A percentile compares a stretch with the other conserved stretches of the same genome.
Evolutionary conservation across 2,888 invertebrate genomes (phyloP).

Genomic region (Spodoptera littoralis): DNA sequence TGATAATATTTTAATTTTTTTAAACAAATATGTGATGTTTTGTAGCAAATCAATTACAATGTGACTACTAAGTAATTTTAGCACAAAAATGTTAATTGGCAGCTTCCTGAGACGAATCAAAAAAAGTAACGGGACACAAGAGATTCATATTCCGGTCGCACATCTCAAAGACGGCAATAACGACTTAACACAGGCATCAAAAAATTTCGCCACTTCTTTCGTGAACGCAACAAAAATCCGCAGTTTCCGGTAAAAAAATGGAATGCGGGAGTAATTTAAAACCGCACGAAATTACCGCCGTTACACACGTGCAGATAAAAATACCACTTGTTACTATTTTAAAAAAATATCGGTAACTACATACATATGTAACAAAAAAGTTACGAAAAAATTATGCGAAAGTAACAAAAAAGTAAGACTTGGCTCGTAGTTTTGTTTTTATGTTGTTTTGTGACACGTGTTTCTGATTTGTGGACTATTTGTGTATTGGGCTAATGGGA

Average conservation of each 20-base stretch:
- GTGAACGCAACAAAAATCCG: conserved; percentile 75
- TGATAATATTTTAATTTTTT: too few species aligned
- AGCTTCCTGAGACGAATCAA: background rate
- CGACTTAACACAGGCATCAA: conserved; percentile 63
- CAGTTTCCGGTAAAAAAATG: conserved; percentile 84
- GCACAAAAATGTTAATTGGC: background rate
- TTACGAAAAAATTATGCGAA: conserved; percentile 52
- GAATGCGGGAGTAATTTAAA: conserved; percentile 81
- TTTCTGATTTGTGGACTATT: conserved; percentile 77
- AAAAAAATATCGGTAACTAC: conserved; percentile 45
- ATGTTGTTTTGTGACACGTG: conserved; percentile 73
- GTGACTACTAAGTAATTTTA: too few species aligned
- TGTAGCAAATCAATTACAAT: too few species aligned
- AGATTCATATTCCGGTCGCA: background rate
- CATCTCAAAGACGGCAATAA: conserved; percentile 25
- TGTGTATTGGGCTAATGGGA: conserved; percentile 74
- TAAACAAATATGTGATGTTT: too few species aligned
- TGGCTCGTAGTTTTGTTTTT: conserved; percentile 53
- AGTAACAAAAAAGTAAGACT: conserved; percentile 61
- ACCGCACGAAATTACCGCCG: conserved; percentile 82
- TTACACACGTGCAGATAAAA: conserved; percentile 79
- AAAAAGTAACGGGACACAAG: conserved; percentile 9
- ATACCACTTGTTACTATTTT: conserved; percentile 68
- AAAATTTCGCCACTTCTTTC: conserved; percentile 69
- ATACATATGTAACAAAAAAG: conserved; percentile 47